Evolutionary conservation across 2,888 invertebrate species (phyloP).

Genomic region (Pycnomerus fuliginosus): DNA sequence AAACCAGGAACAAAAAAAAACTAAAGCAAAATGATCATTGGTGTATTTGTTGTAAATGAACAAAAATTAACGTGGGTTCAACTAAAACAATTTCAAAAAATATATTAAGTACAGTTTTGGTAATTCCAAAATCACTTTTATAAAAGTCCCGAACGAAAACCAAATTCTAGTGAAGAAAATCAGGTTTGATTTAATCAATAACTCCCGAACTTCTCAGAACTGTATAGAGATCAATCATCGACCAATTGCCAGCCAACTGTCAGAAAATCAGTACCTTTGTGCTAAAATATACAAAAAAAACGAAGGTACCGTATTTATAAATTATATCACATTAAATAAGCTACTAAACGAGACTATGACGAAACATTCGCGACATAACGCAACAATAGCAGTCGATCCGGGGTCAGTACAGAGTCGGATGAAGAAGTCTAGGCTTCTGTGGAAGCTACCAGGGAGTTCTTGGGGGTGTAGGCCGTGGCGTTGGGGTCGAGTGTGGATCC

Average conservation of each 20-base stretch:
- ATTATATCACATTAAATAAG: slow-evolving; percentile 50
- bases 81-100: slow-evolving; percentile 22
- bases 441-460: slow-evolving; percentile 62
- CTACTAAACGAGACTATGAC: slow-evolving; percentile 43
- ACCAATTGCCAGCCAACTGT: slow-evolving; percentile 42
- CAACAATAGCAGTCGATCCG: slow-evolving; percentile 24
- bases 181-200: slow-evolving; percentile 4
- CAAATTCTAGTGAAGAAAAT: too few relatives aligned
- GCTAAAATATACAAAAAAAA: slow-evolving; percentile 38
- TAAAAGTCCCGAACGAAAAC: not conserved
- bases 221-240: slow-evolving; percentile 40
- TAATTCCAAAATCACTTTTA: not conserved
- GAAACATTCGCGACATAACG: slow-evolving; percentile 30
- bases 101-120: slow-evolving; percentile 23
- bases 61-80: slow-evolving; percentile 14
- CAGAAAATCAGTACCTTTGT: slow-evolving; percentile 46
- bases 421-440: slow-evolving; percentile 62
- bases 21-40: slow-evolving; percentile 24
- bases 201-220: slow-evolving; percentile 2
- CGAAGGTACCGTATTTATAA: slow-evolving; percentile 43
- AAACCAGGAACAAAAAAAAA: slow-evolving; percentile 19
- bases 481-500: slow-evolving; percentile 76
- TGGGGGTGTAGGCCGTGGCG: slow-evolving; percentile 89
- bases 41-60: slow-evolving; percentile 20
- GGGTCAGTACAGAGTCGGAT: too few relatives aligned